Evolutionary conservation across 2,888 invertebrate genomes (phyloP), one percentile per base, ranked within the genome.

Genomic region (Choreutis nemorana): DNA sequence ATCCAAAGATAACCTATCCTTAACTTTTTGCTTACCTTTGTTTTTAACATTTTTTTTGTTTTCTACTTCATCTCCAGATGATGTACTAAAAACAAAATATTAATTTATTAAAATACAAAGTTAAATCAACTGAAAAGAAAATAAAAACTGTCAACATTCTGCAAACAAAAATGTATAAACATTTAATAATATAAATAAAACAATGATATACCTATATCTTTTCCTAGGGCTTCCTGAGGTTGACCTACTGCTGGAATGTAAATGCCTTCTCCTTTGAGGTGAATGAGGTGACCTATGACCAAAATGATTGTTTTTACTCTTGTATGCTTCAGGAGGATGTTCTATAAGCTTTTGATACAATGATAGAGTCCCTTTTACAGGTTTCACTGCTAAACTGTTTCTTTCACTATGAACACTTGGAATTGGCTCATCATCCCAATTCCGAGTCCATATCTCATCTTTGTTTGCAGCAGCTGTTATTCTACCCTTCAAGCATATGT

Each of bases 371-470:
- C 84, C 81, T 39, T 80, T 67, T 14, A 83, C 82, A 29, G 83
- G 81, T 49, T 85, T 85, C 14, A 84, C 84, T 31, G 84, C 81
- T 50, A 86, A 73, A 39, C 79, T 83, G 66, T 87, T 85, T 20
- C 89, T 81, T 59, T 91, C 90, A 60, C 90, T 90, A 54, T 90
- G 85, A 30, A 91, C 89, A 64, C 88, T 91, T 23, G 97, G 97
- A 43, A 97, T 83, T 15, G 96, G 92, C 62, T 98, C 97, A 39
- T 85, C 87, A 47, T 90, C 89, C 99, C 99, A 99, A 75, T 98
- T 93, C 55, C 94, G 91, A 1, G 88, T 87, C 85, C 90, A 90
- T 24, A 95, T 83, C 41, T 91, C 90, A 37, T 93, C 93, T 48
- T 90, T 89, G 54, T 90, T 90, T 26, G 94, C 92, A 9, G 96